Percentiles rank a stretch among this genome's conserved stretches.
Evolutionary conservation across 2,888 invertebrate species (phyloP).

Genomic region (Acleris emargana): DNA sequence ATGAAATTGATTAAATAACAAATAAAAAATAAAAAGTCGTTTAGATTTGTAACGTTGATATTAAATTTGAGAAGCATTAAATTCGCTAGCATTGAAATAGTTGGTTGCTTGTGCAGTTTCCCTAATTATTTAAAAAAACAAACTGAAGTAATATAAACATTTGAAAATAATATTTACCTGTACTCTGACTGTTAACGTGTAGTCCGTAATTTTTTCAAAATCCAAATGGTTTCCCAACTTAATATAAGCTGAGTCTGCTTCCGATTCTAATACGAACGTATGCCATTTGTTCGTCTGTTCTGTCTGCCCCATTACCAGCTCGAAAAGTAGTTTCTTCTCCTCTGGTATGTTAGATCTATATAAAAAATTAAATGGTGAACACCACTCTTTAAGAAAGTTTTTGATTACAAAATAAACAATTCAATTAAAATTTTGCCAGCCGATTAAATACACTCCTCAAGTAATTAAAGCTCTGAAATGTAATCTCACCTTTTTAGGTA

Average conservation of each 20-base stretch:
- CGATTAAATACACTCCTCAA: no score
- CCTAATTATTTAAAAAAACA: no score
- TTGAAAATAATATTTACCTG: constrained; percentile 67
- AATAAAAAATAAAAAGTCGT: no score
- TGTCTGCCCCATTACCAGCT: constrained; percentile 91
- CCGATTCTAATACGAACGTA: constrained; percentile 88
- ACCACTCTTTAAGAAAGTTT: neutral
- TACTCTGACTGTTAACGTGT: constrained; percentile 92
- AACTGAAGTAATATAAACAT: no score
- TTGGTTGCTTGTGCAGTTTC: no score
- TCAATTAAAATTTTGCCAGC: no score
- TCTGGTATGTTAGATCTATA: constrained; percentile 89
- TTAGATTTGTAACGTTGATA: no score
- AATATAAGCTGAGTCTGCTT: constrained; percentile 88
- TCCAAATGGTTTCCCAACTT: constrained; percentile 90
- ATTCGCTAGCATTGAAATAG: no score
- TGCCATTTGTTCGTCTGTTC: constrained; percentile 93
- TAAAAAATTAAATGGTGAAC: constrained; percentile 29
- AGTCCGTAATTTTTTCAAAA: constrained; percentile 93
- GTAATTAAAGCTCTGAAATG: no score
- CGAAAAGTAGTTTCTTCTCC: constrained; percentile 89
- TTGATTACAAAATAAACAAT: neutral
- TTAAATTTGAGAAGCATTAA: no score
- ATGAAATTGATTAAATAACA: neutral
- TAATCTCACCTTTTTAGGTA: no score